Base-by-base conservation (phyloP, 2,797 vertebrate genomes). In the Enteromius paludinosus region DNA sequence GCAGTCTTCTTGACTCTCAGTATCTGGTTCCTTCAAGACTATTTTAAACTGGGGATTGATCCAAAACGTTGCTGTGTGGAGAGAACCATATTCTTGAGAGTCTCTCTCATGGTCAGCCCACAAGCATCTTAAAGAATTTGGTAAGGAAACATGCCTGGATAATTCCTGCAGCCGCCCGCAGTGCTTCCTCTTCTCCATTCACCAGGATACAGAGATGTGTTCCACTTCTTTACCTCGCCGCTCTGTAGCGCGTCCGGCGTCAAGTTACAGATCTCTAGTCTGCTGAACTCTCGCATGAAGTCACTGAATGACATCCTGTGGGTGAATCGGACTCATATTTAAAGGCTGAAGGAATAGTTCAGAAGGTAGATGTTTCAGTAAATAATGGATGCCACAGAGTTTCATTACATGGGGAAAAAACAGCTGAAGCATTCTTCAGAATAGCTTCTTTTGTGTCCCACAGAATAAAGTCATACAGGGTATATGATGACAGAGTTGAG, bases 191-290 rank as follows among this genome's bases (percentile, higher is more conserved):
- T 84, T 73, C 88, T 88, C 96, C 18, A 95, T 89, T 38, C 94
- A 84, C 96, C 95, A 0, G 94, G 93, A 0, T 94, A 96, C 4
- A 96, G 87, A 0, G 30, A 89, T 0, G 95, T 93, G 89, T 93
- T 96, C 96, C 96, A 96, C 65, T 93, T 94, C 78, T 94, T 93
- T 87, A 92, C 76, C 1, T 74, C 86, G 1, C 84, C 85, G 20
- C 92, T 91, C 71, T 92, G 92, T 20, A 96, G 93, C 0, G 96
- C 93, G 0, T 96, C 96, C 0, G 96, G 93, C 0, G 96, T 96
- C 65, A 97, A 93, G 92, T 97, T 97, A 82, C 96, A 97, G 90
- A 97, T 96, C 91, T 97, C 96, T 86, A 97, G 88, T 25, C 94
- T 94, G 23, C 91, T 90, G 87, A 94, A 96, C 47, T 96, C 94